Conservation (phyloP, 1,140 invertebrate genomes). For the Goniozus legneri region DNA sequence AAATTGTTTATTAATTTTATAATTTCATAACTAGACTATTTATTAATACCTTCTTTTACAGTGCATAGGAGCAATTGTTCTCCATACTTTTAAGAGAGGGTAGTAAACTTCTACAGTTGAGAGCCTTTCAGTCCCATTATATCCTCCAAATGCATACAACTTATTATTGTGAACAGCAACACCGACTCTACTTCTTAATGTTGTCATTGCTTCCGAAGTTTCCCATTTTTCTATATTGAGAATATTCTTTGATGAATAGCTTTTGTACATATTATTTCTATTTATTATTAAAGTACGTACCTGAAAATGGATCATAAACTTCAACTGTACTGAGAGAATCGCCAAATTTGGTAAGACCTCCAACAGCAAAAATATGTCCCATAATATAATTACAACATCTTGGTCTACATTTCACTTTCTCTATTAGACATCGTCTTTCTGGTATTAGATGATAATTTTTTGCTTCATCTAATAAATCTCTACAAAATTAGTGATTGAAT, state of each 20-base stretch:
- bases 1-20: background rate
- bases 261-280: background rate
- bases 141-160: conserved; percentile 73
- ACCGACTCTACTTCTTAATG: conserved; percentile 73
- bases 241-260: background rate
- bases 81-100: conserved; percentile 71
- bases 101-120: conserved; percentile 88
- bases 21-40: background rate
- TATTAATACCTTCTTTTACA: conserved; percentile 70
- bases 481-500: conserved; percentile 33
- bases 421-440: conserved; percentile 71
- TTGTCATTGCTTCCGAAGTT: conserved; percentile 81
- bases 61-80: conserved; percentile 75
- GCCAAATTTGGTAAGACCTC: conserved; percentile 79
- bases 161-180: conserved; percentile 77
- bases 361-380: conserved; percentile 86
- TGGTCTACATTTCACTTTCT: conserved; percentile 73
- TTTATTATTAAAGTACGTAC: conserved; percentile 15
- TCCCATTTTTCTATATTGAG: conserved; percentile 62
- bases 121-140: conserved; percentile 78
- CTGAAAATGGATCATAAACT: conserved; percentile 72
- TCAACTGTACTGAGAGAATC: conserved; percentile 86
- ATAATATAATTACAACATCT: conserved; percentile 71
- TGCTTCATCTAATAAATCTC: conserved; percentile 80
- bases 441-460: conserved; percentile 84